Percentiles rank a stretch among this genome's conserved stretches.
phyloP scores from a whole-genome alignment of 2,113 vertebrate genomes.

The Sylvilagus bachmani region DNA sequence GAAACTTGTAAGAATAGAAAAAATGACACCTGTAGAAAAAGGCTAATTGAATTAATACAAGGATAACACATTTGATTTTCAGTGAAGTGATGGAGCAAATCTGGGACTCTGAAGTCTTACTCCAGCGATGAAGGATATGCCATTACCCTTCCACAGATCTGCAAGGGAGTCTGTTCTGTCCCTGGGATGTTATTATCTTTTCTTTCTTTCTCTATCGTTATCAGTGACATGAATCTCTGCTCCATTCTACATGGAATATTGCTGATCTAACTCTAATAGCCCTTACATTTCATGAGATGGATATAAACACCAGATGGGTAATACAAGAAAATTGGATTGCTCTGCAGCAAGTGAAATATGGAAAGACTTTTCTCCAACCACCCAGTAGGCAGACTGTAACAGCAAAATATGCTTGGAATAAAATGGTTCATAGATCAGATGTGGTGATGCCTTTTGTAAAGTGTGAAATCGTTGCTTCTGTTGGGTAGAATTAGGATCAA shows the following conservation, averaged over 20 bases:
- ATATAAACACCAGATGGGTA: slow-evolving; percentile 66
- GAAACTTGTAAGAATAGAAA: background rate
- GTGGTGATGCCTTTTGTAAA: slow-evolving; percentile 23
- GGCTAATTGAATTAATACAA: background rate
- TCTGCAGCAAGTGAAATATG: slow-evolving; percentile 40
- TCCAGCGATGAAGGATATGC: background rate
- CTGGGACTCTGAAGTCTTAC: background rate
- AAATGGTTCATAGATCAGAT: slow-evolving; percentile 55
- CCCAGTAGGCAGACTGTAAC: slow-evolving; percentile 42
- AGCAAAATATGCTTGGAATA: slow-evolving; percentile 59
- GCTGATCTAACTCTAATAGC: slow-evolving; percentile 60
- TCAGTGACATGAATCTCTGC: background rate
- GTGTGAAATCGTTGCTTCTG: slow-evolving; percentile 43
- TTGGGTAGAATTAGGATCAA: background rate
- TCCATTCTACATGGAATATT: slow-evolving; percentile 52
- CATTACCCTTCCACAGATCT: background rate
- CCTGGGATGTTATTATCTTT: background rate
- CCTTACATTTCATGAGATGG: slow-evolving; percentile 59
- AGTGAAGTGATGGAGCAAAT: background rate
- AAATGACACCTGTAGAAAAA: background rate
- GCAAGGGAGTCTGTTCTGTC: too few species aligned
- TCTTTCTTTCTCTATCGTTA: background rate
- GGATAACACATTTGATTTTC: background rate
- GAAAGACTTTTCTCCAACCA: slow-evolving; percentile 46
- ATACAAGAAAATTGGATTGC: slow-evolving; percentile 62